These are phyloP conservation scores for Taxidea taxus DNA, from an alignment of 2,113 vertebrate genomes.

Conservation along the genomic window DNA sequence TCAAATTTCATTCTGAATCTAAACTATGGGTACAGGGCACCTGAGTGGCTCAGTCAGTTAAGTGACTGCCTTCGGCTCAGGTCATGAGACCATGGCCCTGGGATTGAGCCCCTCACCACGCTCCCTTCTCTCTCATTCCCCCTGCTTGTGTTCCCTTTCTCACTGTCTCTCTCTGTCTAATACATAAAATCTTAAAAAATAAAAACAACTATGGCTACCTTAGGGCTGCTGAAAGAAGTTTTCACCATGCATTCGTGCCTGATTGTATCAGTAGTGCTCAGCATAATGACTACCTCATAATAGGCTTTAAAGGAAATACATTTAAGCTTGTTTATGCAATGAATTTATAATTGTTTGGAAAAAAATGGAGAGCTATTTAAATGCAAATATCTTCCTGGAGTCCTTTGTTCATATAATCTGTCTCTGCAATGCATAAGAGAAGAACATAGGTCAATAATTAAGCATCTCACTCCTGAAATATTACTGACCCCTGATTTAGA, in stretches of 20 bases:
- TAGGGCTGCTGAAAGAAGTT: background rate
- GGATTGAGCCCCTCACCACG: too few relatives aligned
- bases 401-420: background rate
- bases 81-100: too few relatives aligned
- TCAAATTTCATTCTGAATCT: background rate
- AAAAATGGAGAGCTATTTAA: background rate
- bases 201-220: too few relatives aligned
- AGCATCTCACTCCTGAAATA: background rate
- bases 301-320: background rate
- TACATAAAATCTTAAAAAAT: too few relatives aligned
- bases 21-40: background rate
- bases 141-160: too few relatives aligned
- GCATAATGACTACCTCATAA: background rate
- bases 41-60: too few relatives aligned
- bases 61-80: too few relatives aligned
- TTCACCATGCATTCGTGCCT: background rate
- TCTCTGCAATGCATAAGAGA: background rate
- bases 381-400: background rate
- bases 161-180: too few relatives aligned
- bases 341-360: slow-evolving; percentile 8
- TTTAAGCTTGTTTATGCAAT: background rate
- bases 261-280: background rate
- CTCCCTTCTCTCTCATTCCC: too few relatives aligned
- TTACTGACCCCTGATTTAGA: background rate
- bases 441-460: background rate